A percentile compares a stretch with the other conserved stretches of the same genome.
These are phyloP conservation scores for Allygus modestus DNA, from an alignment of 2,888 invertebrate genomes.

Conservation along the genomic window DNA sequence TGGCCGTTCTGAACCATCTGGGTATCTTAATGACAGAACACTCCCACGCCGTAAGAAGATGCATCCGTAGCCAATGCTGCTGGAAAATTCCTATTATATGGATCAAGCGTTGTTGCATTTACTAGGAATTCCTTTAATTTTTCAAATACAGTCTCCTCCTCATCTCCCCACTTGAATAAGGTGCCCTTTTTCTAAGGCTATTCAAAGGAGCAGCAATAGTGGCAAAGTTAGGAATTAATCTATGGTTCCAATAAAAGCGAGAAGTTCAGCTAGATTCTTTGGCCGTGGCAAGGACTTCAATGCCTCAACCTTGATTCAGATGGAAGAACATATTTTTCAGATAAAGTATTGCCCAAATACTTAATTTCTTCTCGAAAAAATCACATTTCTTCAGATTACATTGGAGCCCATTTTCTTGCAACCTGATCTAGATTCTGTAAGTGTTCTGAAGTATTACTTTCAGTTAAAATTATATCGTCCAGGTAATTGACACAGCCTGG, in stretches of 20 bases:
- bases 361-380: conserved; percentile 21
- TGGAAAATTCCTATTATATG: conserved; percentile 17
- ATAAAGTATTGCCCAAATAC: conserved; percentile 15
- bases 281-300: neutral
- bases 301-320: conserved; percentile 10
- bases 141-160: neutral
- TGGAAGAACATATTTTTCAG: neutral
- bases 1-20: conserved; percentile 33
- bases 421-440: conserved; percentile 9
- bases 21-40: conserved; percentile 2
- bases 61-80: conserved; percentile 37
- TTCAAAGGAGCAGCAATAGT: conserved; percentile 35
- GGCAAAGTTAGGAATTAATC: conserved; percentile 34
- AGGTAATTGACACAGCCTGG: conserved; percentile 40
- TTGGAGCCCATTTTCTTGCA: conserved; percentile 19
- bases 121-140: neutral
- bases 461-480: conserved; percentile 25
- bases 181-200: neutral
- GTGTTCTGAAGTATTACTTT: conserved; percentile 5
- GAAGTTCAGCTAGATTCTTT: conserved; percentile 20
- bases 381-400: conserved; percentile 28
- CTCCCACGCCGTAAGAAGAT: conserved; percentile 18
- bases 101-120: neutral
- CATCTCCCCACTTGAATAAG: neutral
- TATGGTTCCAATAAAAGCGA: conserved; percentile 10